Evolutionary conservation across 2,797 vertebrate genomes (phyloP).

Genomic region (Gila robusta): DNA sequence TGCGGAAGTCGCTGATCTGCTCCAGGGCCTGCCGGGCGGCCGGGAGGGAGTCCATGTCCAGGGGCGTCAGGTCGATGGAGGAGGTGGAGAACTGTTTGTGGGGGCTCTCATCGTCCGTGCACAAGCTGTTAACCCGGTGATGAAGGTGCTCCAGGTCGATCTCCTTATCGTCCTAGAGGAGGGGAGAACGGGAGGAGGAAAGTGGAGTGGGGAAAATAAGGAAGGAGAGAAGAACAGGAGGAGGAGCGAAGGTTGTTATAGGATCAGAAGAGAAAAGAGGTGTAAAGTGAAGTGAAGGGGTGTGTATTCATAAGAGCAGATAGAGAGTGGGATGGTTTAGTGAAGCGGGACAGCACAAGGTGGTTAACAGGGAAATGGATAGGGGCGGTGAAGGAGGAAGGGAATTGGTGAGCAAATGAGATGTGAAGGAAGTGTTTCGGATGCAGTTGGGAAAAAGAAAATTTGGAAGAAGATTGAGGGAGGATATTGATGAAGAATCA

Average conservation of each 20-base stretch:
- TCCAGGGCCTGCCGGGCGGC: conserved; percentile 96
- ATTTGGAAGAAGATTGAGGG: conserved; percentile 17
- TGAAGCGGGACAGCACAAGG: conserved; percentile 23
- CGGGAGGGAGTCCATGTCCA: conserved; percentile 98
- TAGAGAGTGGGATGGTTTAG: conserved; percentile 56
- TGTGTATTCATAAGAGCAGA: conserved; percentile 46
- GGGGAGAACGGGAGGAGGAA: conserved; percentile 58
- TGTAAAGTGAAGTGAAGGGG: conserved; percentile 62
- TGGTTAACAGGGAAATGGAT: conserved; percentile 17
- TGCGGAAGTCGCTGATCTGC: conserved; percentile 99
- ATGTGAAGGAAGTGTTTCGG: conserved; percentile 10
- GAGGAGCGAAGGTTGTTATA: conserved; percentile 55
- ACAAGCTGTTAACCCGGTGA: conserved; percentile 98
- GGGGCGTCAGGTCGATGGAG: conserved; percentile 97
- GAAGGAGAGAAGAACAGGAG: conserved; percentile 27
- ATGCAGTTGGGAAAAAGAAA: not conserved
- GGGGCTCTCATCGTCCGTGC: conserved; percentile 98
- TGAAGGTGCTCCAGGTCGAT: conserved; percentile 99
- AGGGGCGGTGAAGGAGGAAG: not conserved
- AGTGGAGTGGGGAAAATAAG: conserved; percentile 56
- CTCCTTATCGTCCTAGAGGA: conserved; percentile 96
- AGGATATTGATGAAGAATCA: conserved; percentile 16
- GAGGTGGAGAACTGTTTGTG: conserved; percentile 99
- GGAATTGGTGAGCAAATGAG: conserved; percentile 30
- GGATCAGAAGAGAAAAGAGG: conserved; percentile 58